These are phyloP conservation scores for Epirrhoe tristata DNA, from an alignment of 2,888 invertebrate species.

Conservation along the genomic window DNA sequence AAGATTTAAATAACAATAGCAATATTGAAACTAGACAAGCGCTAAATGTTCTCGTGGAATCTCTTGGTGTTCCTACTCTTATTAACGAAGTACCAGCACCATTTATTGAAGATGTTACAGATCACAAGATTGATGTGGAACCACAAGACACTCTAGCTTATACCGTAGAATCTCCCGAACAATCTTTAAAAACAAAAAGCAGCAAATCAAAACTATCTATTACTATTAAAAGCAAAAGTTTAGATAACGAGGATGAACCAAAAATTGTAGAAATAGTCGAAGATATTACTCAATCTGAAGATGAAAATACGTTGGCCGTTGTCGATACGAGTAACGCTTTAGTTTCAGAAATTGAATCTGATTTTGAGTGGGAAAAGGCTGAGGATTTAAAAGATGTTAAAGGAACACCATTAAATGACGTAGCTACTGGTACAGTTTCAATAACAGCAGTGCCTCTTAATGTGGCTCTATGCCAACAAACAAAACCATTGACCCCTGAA, in stretches of 20 bases:
- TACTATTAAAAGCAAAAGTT: slow-evolving; percentile 77
- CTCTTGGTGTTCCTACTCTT: slow-evolving; percentile 18
- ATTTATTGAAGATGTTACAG: slow-evolving; percentile 21
- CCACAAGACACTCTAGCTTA: slow-evolving; percentile 51
- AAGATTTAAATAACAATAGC: slow-evolving; percentile 64
- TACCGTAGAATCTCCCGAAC: slow-evolving; percentile 77
- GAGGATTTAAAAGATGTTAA: slow-evolving; percentile 66
- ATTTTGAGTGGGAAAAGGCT: slow-evolving; percentile 85
- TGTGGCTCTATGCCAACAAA: slow-evolving; percentile 70
- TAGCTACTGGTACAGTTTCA: slow-evolving; percentile 69
- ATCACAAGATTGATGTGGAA: slow-evolving; percentile 9
- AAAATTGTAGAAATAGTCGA: slow-evolving; percentile 77
- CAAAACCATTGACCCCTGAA: slow-evolving; percentile 81
- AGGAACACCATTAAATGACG: slow-evolving; percentile 52
- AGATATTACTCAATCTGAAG: slow-evolving; percentile 54
- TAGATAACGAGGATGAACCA: slow-evolving; percentile 77
- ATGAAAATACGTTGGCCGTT: slow-evolving; percentile 62
- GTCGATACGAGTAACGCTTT: slow-evolving; percentile 81
- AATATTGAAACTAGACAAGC: slow-evolving; percentile 39
- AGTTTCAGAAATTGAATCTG: slow-evolving; percentile 88
- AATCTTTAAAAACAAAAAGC: slow-evolving; percentile 51
- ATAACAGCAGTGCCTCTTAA: slow-evolving; percentile 74
- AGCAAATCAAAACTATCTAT: slow-evolving; percentile 64
- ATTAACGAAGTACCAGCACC: slow-evolving; percentile 6
- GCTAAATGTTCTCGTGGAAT: slow-evolving; percentile 30